phyloP scores from a whole-genome alignment of 2,888 invertebrate genomes.

The Bhutanitis thaidina region DNA sequence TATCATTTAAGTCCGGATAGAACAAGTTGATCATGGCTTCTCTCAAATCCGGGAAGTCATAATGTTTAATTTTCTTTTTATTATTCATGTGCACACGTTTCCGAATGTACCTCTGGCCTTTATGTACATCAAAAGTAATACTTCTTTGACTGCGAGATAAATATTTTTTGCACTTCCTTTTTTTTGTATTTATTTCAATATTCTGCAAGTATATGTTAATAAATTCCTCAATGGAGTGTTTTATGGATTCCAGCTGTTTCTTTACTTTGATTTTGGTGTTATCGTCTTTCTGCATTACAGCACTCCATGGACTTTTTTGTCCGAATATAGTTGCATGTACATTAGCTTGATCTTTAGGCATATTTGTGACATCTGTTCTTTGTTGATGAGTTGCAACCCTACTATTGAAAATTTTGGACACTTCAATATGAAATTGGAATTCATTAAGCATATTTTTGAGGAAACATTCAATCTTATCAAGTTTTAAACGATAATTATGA shows the following conservation, averaged over 20 bases:
- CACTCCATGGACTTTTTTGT: slow-evolving; percentile 58
- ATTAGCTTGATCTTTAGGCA: slow-evolving; percentile 29
- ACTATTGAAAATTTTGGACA: slow-evolving; percentile 58
- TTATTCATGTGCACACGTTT: slow-evolving; percentile 38
- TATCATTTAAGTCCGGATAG: slow-evolving; percentile 21
- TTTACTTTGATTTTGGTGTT: slow-evolving; percentile 49
- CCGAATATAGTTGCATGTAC: slow-evolving; percentile 19
- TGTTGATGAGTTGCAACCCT: slow-evolving; percentile 41
- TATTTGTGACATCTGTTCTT: slow-evolving; percentile 32
- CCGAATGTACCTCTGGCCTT: slow-evolving; percentile 28
- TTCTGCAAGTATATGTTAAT: slow-evolving; percentile 40
- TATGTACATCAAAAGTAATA: slow-evolving; percentile 36
- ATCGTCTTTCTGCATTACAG: slow-evolving; percentile 53
- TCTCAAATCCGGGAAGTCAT: slow-evolving; percentile 62
- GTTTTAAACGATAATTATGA: slow-evolving; percentile 50
- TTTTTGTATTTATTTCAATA: slow-evolving; percentile 25
- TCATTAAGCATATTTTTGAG: slow-evolving; percentile 56
- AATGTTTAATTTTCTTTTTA: slow-evolving; percentile 60
- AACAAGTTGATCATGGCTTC: slow-evolving; percentile 62
- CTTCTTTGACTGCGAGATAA: slow-evolving; percentile 24
- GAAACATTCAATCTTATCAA: slow-evolving; percentile 54
- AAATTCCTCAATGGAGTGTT: slow-evolving; percentile 51
- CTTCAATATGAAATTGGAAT: slow-evolving; percentile 67
- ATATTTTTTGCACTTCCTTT: slow-evolving; percentile 17
- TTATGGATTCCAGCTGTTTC: slow-evolving; percentile 53